Evolutionary conservation across 2,797 vertebrate species (phyloP), one percentile per base, ranked within the genome.

Genomic region (Takifugu ocellatus): DNA sequence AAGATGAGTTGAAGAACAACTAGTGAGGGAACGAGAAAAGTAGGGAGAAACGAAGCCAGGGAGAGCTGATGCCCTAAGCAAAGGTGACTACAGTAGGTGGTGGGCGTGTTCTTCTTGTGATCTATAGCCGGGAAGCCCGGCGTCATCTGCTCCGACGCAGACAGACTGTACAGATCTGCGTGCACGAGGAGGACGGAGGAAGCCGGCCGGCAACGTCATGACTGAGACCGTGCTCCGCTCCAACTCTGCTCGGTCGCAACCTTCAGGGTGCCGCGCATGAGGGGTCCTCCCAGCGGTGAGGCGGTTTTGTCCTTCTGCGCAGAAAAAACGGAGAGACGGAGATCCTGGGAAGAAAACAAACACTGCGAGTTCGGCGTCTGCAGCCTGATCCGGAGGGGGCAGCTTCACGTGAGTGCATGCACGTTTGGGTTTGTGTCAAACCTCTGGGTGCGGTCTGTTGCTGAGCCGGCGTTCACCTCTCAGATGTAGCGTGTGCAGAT

Each of bases 141-240:
- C 92, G 93, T 96, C 93, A 97, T 95, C 95, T 90, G 85, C 91
- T 90, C 88, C 90, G 89, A 91, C 92, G 85, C 82, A 90, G 84
- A 91, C 88, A 79, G 85, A 89, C 81, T 82, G 82, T 84, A 90
- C 68, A 87, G 89, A 92, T 89, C 90, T 74, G 84, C 56, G 74
- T 62, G 75, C 66, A 82, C 58, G 52, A 63, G 68, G 63, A 52
- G 78, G 89, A 86, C 50, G 48, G 53, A 83, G 63, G 39, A 79
- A 90, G 86, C 83, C 88, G 29, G 60, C 67, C 84, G 70, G 89
- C 88, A 77, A 72, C 58, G 74, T 51, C 52, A 59, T 49, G 66
- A 60, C 61, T 69, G 64, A 71, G 71, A 63, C 65, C 47, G 1
- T 53, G 61, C 48, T 29, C 17, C 21, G 27, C 58, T 56, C 61